Conservation (phyloP, 2,797 vertebrate species). For the Nasua narica region DNA sequence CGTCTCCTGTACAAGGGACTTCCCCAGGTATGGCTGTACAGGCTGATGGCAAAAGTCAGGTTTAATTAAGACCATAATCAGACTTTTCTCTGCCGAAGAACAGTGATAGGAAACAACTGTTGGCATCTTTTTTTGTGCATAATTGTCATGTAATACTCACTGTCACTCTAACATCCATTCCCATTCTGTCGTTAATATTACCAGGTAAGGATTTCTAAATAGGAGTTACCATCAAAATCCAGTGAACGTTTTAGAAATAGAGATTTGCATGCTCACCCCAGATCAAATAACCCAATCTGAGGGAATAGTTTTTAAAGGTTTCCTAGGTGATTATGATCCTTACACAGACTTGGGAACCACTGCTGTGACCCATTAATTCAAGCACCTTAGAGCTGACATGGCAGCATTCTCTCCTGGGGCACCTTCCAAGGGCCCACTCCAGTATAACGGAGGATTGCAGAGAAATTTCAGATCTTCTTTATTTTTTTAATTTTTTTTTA, state of each 20-base stretch:
- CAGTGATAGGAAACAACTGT: neutral
- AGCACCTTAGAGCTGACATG: fast-evolving
- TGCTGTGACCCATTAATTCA: fast-evolving
- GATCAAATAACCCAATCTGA: neutral
- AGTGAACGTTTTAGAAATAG: neutral
- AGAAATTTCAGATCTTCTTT: neutral
- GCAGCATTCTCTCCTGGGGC: neutral
- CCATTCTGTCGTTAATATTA: neutral
- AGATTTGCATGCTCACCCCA: neutral
- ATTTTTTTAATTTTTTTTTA: neutral
- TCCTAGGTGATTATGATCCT: neutral
- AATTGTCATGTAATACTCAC: neutral
- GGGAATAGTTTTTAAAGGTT: neutral
- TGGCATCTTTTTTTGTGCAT: neutral
- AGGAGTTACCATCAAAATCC: neutral
- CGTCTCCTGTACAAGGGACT: neutral
- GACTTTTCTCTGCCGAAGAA: neutral
- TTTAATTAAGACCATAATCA: neutral
- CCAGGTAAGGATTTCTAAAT: neutral
- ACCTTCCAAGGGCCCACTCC: neutral
- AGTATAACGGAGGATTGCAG: neutral
- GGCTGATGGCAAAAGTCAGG: neutral
- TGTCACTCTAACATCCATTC: neutral
- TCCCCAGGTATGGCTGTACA: neutral
- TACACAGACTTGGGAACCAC: neutral